Base-by-base conservation (phyloP, 2,888 invertebrate genomes). In the Diloba caeruleocephala region DNA sequence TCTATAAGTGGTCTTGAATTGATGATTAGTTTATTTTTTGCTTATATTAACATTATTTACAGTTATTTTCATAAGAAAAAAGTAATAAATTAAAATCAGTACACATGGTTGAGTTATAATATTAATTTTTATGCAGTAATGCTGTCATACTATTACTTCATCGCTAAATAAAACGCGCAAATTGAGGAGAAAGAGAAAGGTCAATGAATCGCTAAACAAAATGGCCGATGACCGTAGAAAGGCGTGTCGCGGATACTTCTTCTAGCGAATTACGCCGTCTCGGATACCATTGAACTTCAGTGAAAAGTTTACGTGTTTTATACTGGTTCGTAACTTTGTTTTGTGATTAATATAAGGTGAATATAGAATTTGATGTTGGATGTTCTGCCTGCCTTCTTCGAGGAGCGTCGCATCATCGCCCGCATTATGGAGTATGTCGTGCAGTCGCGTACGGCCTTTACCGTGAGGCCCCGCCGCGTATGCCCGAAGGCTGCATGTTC, bases 301-400 rank as follows among this genome's bases (percentile, higher is more conserved):
- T 92, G 92, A 88, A 92, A 85, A 73, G 89, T 90, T 89, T 83
- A 81, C 90, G 92, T 92, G 92, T 90, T 84, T 63, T 81, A 78
- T 85, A 82, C 92, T 92, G 92, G 92, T 92, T 89, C 92, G 92
- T 92, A 92, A 92, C 92, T 87, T 92, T 91, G 89, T 89, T 84
- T 92, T 92, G 92, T 92, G 92, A 85, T 90, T 85, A 84, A 71
- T 74, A 80, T 92, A 89, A 90, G 87, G 90, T 92, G 92, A 83
- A 91, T 88, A 87, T 85, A 88, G 82, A 85, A 87, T 88, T 76
- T 69, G 73, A 65, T 70, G 72, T 71, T 72, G 66, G 71, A 71
- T 71, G 71, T 71, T 59, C 71, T 65, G 69, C 57, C 68, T 58
- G 55, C 25, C 50, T 39, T 53, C 51, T 25, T 32, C 39, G 21